Evolutionary conservation across 2,113 vertebrate species (phyloP).

Genomic region (Hypomesus transpacificus): DNA sequence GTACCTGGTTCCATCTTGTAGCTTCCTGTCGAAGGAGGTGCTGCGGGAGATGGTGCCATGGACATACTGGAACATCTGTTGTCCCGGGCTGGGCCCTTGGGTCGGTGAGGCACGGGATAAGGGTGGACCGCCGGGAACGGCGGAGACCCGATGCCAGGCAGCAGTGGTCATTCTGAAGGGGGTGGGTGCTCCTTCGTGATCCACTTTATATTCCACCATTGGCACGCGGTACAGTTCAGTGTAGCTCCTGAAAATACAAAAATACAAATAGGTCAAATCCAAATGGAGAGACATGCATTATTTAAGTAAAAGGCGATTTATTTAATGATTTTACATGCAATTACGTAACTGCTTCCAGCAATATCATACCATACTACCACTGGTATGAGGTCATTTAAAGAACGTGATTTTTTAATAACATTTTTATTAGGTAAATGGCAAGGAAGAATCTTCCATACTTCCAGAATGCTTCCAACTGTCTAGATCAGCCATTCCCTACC

Average conservation of each 20-base stretch:
- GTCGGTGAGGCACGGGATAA: constrained; percentile 70
- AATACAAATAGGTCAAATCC: neutral
- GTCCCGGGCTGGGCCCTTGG: constrained; percentile 73
- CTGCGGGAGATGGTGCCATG: constrained; percentile 80
- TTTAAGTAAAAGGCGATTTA: too few relatives aligned
- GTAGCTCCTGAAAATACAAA: constrained; percentile 67
- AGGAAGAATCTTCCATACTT: too few relatives aligned
- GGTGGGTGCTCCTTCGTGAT: constrained; percentile 75
- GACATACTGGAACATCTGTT: constrained; percentile 77
- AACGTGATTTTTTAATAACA: too few relatives aligned
- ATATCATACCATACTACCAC: too few relatives aligned
- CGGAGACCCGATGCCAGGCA: constrained; percentile 79
- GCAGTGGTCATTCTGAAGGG: constrained; percentile 80
- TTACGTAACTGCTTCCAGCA: too few relatives aligned
- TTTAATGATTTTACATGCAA: too few relatives aligned
- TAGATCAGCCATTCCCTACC: too few relatives aligned
- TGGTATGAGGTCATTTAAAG: too few relatives aligned
- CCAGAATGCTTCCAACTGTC: too few relatives aligned
- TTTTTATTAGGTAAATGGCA: too few relatives aligned
- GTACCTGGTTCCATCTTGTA: constrained; percentile 81
- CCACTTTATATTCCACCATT: constrained; percentile 82
- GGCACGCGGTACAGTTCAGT: constrained; percentile 82
- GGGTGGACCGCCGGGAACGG: constrained; percentile 54
- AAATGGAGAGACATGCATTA: neutral
- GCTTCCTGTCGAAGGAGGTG: constrained; percentile 82